Evolutionary conservation across 1,140 invertebrate species (phyloP).

Genomic region (Philotrypesis tridentata): DNA sequence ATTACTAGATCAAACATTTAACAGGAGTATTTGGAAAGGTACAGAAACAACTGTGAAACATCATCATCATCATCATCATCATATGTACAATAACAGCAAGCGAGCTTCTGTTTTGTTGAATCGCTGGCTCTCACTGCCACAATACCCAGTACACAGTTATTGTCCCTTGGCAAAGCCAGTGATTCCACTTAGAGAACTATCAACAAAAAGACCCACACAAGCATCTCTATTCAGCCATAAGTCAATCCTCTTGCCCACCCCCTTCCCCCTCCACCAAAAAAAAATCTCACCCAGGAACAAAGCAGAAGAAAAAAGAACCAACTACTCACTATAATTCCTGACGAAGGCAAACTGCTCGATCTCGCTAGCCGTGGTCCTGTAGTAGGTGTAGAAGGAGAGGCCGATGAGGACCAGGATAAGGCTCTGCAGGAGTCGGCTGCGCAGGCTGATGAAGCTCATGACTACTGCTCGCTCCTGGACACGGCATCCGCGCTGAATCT

Average conservation of each 20-base stretch:
- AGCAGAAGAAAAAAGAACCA: background rate
- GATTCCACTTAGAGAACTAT: background rate
- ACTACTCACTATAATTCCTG: conserved; percentile 63
- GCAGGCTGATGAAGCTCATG: conserved; percentile 68
- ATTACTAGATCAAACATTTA: too few relatives aligned
- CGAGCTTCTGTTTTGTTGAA: background rate
- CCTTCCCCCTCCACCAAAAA: background rate
- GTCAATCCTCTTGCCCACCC: background rate
- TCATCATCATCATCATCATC: background rate
- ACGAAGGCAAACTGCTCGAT: conserved; percentile 55
- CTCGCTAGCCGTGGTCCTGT: conserved; percentile 65
- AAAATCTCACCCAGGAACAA: background rate
- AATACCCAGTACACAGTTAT: too few relatives aligned
- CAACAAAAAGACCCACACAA: background rate
- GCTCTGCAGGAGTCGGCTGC: conserved; percentile 65
- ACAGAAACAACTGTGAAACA: background rate
- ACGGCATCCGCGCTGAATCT: background rate
- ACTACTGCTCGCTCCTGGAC: conserved; percentile 33
- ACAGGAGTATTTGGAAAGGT: background rate
- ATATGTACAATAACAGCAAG: background rate
- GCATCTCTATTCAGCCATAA: background rate
- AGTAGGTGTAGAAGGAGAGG: conserved; percentile 69
- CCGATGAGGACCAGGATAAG: conserved; percentile 65
- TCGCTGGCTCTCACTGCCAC: background rate
- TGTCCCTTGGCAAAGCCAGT: background rate